A percentile compares a stretch with the other conserved stretches of the same genome.
Conservation (phyloP, 2,888 invertebrate genomes). For the Drosophila stalkeri region DNA sequence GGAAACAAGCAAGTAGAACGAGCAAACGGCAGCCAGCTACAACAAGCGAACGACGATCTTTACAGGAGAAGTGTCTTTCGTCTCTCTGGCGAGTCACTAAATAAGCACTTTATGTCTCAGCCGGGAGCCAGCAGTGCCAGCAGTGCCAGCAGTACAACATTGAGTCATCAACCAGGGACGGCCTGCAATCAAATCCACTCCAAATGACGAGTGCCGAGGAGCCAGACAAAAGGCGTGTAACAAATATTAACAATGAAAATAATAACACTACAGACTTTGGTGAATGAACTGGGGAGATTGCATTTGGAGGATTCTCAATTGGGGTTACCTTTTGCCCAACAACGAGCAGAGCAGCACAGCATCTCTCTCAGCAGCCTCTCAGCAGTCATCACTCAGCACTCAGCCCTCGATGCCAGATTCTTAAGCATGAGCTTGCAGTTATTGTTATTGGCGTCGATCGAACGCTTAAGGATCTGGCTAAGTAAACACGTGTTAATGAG, state of each 20-base stretch:
- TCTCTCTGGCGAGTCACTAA: slow-evolving; percentile 74
- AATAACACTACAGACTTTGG: slow-evolving; percentile 68
- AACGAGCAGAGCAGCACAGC: not conserved
- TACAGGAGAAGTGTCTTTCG: slow-evolving; percentile 55
- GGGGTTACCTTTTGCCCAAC: slow-evolving; percentile 16
- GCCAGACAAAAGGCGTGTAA: slow-evolving; percentile 75
- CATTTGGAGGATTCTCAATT: slow-evolving; percentile 35
- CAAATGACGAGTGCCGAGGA: slow-evolving; percentile 37
- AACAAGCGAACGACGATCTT: slow-evolving; percentile 47
- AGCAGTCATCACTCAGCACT: not conserved
- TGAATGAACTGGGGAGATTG: slow-evolving; percentile 65
- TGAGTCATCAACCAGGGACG: slow-evolving; percentile 75
- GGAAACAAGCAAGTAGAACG: slow-evolving; percentile 49
- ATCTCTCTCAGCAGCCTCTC: no score
- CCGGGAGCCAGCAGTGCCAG: slow-evolving; percentile 22
- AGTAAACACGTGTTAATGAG: slow-evolving; percentile 79
- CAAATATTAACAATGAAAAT: slow-evolving; percentile 82
- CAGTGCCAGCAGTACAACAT: slow-evolving; percentile 39
- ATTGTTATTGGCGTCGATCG: slow-evolving; percentile 80
- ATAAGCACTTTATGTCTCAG: slow-evolving; percentile 68
- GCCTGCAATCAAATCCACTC: slow-evolving; percentile 65
- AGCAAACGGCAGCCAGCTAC: slow-evolving; percentile 68
- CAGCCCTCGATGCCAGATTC: not conserved
- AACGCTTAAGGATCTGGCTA: slow-evolving; percentile 70
- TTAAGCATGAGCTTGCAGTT: slow-evolving; percentile 74